Evolutionary conservation across 2,797 vertebrate genomes (phyloP).

Genomic region (Parauchenoglanis ngamensis): DNA sequence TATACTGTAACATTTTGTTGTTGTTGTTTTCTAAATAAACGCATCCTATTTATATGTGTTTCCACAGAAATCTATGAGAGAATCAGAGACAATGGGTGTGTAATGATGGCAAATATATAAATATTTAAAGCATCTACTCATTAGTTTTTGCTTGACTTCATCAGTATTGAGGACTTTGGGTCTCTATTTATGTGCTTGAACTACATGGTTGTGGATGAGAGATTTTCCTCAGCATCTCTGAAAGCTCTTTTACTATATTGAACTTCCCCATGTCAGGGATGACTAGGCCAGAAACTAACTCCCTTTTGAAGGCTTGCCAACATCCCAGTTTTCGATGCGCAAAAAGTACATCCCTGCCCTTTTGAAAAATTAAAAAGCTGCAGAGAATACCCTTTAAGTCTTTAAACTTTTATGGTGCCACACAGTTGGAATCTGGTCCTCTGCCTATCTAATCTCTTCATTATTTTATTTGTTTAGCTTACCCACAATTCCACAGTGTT

Average conservation of each 20-base stretch:
- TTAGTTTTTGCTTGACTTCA: slow-evolving; percentile 24
- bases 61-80: not conserved
- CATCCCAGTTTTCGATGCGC: not conserved
- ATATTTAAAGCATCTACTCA: slow-evolving; percentile 14
- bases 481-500: slow-evolving; percentile 70
- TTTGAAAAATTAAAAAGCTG: slow-evolving; percentile 25
- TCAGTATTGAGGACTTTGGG: slow-evolving; percentile 31
- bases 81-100: not conserved
- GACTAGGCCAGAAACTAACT: not conserved
- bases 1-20: too few species aligned
- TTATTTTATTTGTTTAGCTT: slow-evolving; percentile 70
- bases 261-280: not conserved
- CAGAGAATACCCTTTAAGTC: slow-evolving; percentile 15
- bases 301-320: slow-evolving; percentile 22
- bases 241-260: not conserved
- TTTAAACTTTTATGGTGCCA: slow-evolving; percentile 25
- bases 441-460: slow-evolving; percentile 51
- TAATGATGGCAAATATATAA: slow-evolving; percentile 2
- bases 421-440: not conserved
- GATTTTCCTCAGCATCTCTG: not conserved
- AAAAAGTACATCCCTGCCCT: not conserved
- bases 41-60: not conserved
- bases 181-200: slow-evolving; percentile 30
- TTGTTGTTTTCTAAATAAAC: not conserved
- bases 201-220: not conserved